Percentiles rank a stretch among this genome's conserved stretches.
Evolutionary conservation across 37 sponge, comb jelly and placozoan species (phyloP).

Genomic region (Diacarnus erythraeanus): DNA sequence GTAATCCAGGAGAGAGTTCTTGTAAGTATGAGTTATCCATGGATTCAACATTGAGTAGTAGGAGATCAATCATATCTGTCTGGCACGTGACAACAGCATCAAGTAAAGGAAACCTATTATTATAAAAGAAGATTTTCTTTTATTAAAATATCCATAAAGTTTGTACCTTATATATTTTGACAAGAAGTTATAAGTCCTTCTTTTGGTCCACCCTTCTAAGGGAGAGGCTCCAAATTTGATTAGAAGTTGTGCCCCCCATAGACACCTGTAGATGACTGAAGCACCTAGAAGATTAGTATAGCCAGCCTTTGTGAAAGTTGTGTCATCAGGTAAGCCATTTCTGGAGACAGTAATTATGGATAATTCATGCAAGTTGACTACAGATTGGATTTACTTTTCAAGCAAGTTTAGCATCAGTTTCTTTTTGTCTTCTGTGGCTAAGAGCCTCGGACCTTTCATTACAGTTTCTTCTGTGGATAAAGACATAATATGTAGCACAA

Average conservation of each 20-base stretch:
- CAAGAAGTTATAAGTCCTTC: too few relatives aligned
- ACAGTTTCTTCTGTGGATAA: too few relatives aligned
- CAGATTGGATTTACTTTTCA: constrained; percentile 26
- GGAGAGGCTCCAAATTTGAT: constrained; percentile 28
- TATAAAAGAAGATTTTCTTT: too few relatives aligned
- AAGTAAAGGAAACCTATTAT: constrained; percentile 18
- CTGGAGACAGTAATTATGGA: background rate
- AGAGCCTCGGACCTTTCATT: background rate
- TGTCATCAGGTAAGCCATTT: background rate
- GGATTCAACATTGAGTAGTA: background rate
- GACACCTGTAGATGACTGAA: constrained; percentile 22
- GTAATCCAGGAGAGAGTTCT: constrained; percentile 7
- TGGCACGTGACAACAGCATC: constrained; percentile 23
- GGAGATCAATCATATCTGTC: constrained; percentile 6
- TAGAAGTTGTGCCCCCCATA: constrained; percentile 24
- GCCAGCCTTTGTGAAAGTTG: background rate
- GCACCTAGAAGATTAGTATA: constrained; percentile 18
- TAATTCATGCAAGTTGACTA: background rate
- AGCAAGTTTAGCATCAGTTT: constrained; percentile 6
- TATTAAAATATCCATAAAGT: too few relatives aligned
- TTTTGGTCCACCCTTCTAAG: background rate
- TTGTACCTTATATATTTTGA: too few relatives aligned
- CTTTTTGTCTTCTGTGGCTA: background rate
- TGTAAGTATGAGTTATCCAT: background rate
- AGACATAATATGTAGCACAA: too few relatives aligned